Conservation (phyloP, 2,888 invertebrate genomes). For the Diogma glabrata region DNA sequence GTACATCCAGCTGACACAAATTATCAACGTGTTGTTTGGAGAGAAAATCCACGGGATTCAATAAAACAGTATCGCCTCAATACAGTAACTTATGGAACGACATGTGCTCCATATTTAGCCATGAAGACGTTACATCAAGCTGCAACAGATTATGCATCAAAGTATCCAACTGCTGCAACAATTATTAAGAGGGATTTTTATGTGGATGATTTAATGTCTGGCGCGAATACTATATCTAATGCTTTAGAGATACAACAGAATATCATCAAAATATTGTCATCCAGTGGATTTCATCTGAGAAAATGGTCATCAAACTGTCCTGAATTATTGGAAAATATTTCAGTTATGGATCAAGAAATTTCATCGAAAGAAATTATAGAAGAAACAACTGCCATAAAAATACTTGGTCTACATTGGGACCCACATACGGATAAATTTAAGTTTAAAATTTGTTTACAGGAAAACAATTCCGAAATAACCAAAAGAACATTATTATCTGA, state of each 20-base stretch:
- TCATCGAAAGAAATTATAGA: not conserved
- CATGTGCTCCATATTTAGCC: constrained; percentile 16
- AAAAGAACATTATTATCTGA: constrained; percentile 5
- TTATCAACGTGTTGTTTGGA: no score
- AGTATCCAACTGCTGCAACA: constrained; percentile 14
- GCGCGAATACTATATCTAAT: constrained; percentile 7
- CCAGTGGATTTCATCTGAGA: not conserved
- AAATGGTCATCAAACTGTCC: constrained; percentile 8
- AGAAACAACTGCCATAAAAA: constrained; percentile 10
- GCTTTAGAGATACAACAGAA: constrained; percentile 10
- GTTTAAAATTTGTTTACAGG: not conserved
- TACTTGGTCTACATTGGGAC: constrained; percentile 7
- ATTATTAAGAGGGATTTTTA: constrained; percentile 8
- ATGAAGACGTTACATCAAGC: constrained; percentile 12
- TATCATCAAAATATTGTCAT: not conserved
- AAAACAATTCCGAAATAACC: not conserved
- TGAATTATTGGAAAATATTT: constrained; percentile 1
- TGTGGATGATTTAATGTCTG: constrained; percentile 12
- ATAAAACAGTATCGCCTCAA: constrained; percentile 9
- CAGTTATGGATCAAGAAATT: not conserved
- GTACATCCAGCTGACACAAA: no score
- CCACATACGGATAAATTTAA: constrained; percentile 1
- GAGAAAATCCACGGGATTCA: no score
- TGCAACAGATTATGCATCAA: constrained; percentile 8
- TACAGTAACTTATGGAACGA: constrained; percentile 16